Evolutionary conservation across 92 coral and sea anemone species (phyloP), one percentile per base, ranked within the genome.

Genomic region (Plumapathes pennacea): DNA sequence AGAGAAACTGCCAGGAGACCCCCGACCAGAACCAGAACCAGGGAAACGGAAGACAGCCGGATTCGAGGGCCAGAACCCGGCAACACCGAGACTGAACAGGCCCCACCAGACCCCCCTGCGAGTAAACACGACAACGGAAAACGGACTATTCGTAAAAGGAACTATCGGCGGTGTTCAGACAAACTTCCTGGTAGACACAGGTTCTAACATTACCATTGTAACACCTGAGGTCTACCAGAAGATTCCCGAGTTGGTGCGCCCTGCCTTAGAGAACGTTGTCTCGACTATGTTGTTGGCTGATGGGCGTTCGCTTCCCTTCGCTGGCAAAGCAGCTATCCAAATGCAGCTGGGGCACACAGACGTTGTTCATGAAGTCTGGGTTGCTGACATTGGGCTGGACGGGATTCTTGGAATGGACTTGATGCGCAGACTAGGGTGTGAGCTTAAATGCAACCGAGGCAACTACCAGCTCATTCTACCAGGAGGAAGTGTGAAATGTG

Each of bases 371-470:
- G 21, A 55, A 0, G 31, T 41, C 21, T 68, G 41, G 76, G 17
- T 68, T 10, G 66, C 76, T 1, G 31, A 36, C 19, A 54, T 68
- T 9, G 64, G 47, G 28, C 64, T 52, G 32, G 65, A 68, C 1
- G 58, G 65, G 38, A 68, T 68, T 28, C 44, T 68, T 22, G 56
- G 66, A 17, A 60, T 49, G 12, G 76, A 68, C 45, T 68, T 55
- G 37, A 24, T 68, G 55, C 58, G 46, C 40, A 37, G 25, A 38
- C n/a, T 26, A 47, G 43, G 44, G 23, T 68, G 76, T 32, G 57
- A 52, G 15, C 32, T 68, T 32, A 45, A 22, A 22, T 54, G 33
- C 9, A 34, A 59, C 4, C 37, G 19, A 54, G 64, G 34, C 22
- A 20, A 11, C 23, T 60, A 52, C 13, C 49, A 46, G 17, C 33